Evolutionary conservation across 1,140 invertebrate species (phyloP).

Genomic region (Watersipora subatra): DNA sequence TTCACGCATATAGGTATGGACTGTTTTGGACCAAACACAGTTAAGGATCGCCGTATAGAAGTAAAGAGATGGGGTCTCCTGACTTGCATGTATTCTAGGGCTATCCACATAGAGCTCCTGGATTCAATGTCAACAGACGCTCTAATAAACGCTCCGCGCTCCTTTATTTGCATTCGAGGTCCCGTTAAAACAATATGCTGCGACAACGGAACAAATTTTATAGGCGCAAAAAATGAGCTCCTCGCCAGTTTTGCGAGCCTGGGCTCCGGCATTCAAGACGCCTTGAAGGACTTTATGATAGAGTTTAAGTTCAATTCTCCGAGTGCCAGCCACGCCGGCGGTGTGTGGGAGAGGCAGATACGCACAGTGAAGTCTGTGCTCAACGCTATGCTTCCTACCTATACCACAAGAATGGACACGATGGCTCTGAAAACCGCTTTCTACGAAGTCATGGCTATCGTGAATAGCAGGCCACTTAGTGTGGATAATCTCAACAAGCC

Average conservation of each 20-base stretch:
- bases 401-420: constrained; percentile 9
- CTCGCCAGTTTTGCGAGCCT: constrained; percentile 6
- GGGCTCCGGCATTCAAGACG: no score
- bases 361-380: constrained; percentile 12
- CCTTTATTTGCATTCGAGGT: constrained; percentile 14
- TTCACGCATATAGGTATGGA: no score
- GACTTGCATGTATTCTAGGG: no score
- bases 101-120: no score
- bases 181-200: constrained; percentile 11
- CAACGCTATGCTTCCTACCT: constrained; percentile 1
- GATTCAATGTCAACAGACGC: no score
- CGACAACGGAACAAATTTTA: constrained; percentile 21
- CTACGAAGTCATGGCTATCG: not conserved
- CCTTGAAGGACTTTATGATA: no score
- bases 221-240: constrained; percentile 19
- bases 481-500: not conserved
- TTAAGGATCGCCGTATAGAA: no score
- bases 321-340: constrained; percentile 2
- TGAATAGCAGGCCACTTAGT: constrained; percentile 2
- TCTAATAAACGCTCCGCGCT: constrained; percentile 9
- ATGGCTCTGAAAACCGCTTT: no score
- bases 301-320: constrained; percentile 5
- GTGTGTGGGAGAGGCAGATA: constrained; percentile 8
- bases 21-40: no score
- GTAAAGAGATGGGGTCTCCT: no score